Evolutionary conservation across 2,888 invertebrate species (phyloP).

Genomic region (Phyto melanocephala): DNA sequence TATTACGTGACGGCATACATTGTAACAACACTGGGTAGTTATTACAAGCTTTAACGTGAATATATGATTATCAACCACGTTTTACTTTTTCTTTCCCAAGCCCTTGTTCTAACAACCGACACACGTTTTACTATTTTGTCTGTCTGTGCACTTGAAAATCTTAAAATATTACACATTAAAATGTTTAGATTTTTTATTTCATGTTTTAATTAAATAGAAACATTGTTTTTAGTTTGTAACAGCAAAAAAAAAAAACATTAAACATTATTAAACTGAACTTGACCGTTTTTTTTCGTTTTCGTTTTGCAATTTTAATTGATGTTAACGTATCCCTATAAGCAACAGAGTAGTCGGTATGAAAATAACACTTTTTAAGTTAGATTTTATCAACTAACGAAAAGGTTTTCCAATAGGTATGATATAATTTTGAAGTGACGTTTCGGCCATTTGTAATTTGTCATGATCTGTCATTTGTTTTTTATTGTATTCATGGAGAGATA

Average conservation of each 20-base stretch:
- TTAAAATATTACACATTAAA: neutral
- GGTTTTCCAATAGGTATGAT: no score
- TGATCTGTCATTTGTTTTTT: no score
- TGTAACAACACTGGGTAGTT: no score
- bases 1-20: no score
- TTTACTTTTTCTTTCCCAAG: neutral
- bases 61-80: neutral
- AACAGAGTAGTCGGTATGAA: no score
- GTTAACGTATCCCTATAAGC: neutral
- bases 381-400: no score
- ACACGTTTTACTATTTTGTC: neutral
- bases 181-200: neutral
- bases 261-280: slow-evolving; percentile 50
- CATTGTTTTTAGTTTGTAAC: slow-evolving; percentile 1
- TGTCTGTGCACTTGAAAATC: slow-evolving; percentile 9
- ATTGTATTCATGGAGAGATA: no score
- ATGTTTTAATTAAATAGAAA: slow-evolving; percentile 1
- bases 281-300: slow-evolving; percentile 35
- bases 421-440: no score
- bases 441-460: no score
- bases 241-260: neutral
- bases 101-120: neutral
- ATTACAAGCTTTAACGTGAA: no score
- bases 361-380: no score
- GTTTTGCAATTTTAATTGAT: neutral